phyloP scores from a whole-genome alignment of 2,113 vertebrate genomes.

The Triplophysa tibetana region DNA sequence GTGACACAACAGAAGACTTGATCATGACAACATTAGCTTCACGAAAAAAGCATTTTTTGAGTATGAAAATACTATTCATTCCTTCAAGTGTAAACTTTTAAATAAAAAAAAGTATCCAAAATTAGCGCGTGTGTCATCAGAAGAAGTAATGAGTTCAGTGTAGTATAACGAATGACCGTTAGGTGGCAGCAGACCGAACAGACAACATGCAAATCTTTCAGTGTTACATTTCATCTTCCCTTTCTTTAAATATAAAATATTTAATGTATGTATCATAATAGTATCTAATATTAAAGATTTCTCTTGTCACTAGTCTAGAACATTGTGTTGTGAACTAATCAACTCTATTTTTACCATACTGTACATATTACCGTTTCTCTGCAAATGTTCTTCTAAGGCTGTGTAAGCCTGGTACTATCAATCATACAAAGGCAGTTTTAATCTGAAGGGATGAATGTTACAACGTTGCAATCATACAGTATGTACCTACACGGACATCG shows the following conservation, averaged over 20 bases:
- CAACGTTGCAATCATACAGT: slow-evolving; percentile 6
- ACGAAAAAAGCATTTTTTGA: too few species aligned
- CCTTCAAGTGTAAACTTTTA: too few species aligned
- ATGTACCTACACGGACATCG: background rate
- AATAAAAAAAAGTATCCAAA: background rate
- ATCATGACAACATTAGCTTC: too few species aligned
- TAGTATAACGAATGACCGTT: background rate
- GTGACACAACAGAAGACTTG: too few species aligned
- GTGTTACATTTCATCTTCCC: background rate
- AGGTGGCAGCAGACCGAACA: slow-evolving; percentile 17
- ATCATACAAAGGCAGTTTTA: slow-evolving; percentile 13
- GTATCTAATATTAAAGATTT: too few species aligned
- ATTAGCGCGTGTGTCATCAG: too few species aligned
- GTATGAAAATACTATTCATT: too few species aligned
- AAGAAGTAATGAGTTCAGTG: background rate
- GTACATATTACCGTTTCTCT: background rate
- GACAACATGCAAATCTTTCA: background rate
- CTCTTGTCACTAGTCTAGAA: too few species aligned
- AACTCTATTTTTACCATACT: background rate
- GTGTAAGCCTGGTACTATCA: background rate
- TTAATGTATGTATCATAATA: too few species aligned
- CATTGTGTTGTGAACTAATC: background rate
- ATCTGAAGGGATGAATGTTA: slow-evolving; percentile 5
- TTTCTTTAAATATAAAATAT: background rate
- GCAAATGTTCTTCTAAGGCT: background rate